These are phyloP conservation scores for Penelope pileata DNA, from an alignment of 2,113 vertebrate species.

Conservation along the genomic window DNA sequence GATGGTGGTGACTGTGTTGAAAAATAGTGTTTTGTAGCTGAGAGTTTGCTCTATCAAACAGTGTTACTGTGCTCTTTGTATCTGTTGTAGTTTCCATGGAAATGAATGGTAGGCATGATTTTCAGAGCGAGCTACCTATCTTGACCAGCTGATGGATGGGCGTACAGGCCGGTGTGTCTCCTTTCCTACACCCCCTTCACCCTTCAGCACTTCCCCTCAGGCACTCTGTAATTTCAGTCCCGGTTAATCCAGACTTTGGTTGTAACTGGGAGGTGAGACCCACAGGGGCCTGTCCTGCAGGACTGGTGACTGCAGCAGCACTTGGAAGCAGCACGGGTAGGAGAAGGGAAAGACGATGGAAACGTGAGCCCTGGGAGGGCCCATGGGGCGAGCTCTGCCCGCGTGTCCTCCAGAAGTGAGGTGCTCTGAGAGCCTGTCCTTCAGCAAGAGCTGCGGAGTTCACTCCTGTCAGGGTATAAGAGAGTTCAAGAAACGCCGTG, in stretches of 20 bases:
- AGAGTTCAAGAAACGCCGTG: background rate
- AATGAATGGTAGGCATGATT: background rate
- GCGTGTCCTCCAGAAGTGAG: background rate
- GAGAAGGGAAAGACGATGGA: background rate
- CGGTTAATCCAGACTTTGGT: no score
- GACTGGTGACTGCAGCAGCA: background rate
- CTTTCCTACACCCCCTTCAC: no score
- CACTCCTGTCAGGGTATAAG: background rate
- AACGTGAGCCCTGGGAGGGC: background rate
- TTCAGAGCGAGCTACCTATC: background rate
- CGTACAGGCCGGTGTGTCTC: no score
- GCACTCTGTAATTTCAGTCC: no score
- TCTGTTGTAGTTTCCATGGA: background rate
- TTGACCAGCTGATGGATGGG: no score
- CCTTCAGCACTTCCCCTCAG: no score
- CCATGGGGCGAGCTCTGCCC: background rate
- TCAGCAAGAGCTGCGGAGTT: background rate
- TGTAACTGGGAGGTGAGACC: background rate
- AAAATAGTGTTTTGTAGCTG: no score
- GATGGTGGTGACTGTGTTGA: no score
- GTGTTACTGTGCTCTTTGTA: no score
- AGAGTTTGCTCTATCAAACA: no score
- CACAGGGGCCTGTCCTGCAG: background rate
- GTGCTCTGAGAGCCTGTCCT: background rate
- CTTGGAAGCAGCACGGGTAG: background rate